These are phyloP conservation scores for Austrofundulus limnaeus DNA, from an alignment of 2,113 vertebrate species.

Conservation along the genomic window DNA sequence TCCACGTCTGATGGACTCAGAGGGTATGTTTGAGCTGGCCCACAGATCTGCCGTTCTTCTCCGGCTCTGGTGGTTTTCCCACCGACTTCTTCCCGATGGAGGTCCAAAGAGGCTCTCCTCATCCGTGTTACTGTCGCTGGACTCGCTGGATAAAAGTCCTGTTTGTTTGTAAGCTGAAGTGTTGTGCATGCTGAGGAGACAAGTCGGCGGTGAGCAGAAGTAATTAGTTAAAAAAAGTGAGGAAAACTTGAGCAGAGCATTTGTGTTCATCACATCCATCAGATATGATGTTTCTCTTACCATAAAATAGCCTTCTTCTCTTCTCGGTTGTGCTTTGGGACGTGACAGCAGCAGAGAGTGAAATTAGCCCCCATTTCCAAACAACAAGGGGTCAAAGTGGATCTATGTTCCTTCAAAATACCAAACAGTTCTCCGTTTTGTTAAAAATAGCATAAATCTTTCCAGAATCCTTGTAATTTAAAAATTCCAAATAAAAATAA, in stretches of 20 bases:
- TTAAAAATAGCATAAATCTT: not conserved
- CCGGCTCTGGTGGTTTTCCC: slow-evolving; percentile 55
- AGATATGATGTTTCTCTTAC: slow-evolving; percentile 41
- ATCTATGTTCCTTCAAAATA: not conserved
- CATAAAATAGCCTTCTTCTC: slow-evolving; percentile 69
- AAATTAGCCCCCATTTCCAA: slow-evolving; percentile 62
- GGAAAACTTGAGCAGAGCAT: not conserved
- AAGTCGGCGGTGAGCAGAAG: not conserved
- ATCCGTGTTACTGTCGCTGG: slow-evolving; percentile 52
- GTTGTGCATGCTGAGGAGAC: slow-evolving; percentile 29
- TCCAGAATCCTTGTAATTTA: slow-evolving; percentile 11
- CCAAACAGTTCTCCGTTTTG: not conserved
- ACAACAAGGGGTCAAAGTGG: not conserved
- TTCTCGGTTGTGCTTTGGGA: slow-evolving; percentile 49
- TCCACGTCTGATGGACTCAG: slow-evolving; percentile 76
- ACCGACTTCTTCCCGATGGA: slow-evolving; percentile 40
- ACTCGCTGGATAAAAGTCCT: slow-evolving; percentile 40
- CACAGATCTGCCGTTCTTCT: not conserved
- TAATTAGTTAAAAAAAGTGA: not conserved
- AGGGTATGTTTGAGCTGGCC: slow-evolving; percentile 20
- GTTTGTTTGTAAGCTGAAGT: slow-evolving; percentile 10
- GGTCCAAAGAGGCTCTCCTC: slow-evolving; percentile 73
- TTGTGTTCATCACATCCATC: not conserved
- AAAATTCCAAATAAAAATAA: slow-evolving; percentile 1
- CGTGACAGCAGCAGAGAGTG: slow-evolving; percentile 63